Percentiles rank a stretch among this genome's conserved stretches.
phyloP scores from a whole-genome alignment of 2,113 vertebrate species.

The Ovis canadensis region DNA sequence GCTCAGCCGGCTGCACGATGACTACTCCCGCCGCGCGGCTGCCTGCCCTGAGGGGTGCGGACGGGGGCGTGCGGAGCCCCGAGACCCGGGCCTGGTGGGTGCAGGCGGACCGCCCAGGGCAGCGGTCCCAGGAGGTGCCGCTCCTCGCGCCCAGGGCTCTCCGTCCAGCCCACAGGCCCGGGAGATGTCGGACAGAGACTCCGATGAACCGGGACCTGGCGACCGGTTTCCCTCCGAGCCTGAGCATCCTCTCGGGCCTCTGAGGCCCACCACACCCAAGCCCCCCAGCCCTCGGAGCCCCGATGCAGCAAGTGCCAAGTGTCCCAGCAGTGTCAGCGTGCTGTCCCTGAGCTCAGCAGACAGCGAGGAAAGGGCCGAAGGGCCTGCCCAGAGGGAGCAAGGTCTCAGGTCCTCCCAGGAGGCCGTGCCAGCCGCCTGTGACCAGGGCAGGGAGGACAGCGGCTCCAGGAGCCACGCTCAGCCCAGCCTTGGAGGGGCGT shows the following conservation, averaged over 20 bases:
- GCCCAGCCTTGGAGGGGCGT: constrained; percentile 66
- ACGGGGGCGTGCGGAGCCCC: constrained; percentile 72
- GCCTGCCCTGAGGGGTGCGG: constrained; percentile 77
- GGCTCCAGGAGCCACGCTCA: constrained; percentile 77
- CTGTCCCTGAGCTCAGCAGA: constrained; percentile 80
- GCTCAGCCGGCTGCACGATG: constrained; percentile 89
- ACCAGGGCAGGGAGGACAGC: constrained; percentile 72
- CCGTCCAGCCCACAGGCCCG: constrained; percentile 1
- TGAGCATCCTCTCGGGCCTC: constrained; percentile 29
- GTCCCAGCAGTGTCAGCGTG: constrained; percentile 67
- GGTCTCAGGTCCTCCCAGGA: constrained; percentile 74
- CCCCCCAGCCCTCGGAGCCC: constrained; percentile 81
- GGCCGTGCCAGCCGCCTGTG: constrained; percentile 32
- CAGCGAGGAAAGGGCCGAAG: constrained; percentile 76
- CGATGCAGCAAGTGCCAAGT: constrained; percentile 55
- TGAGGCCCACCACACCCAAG: constrained; percentile 79
- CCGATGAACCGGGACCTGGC: constrained; percentile 30
- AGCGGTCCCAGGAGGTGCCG: background rate
- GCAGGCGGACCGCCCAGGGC: background rate
- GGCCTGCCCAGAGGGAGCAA: constrained; percentile 51
- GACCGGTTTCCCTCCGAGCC: constrained; percentile 49
- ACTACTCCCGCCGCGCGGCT: constrained; percentile 92
- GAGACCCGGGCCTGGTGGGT: background rate
- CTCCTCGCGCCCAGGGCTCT: constrained; percentile 33
- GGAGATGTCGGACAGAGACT: constrained; percentile 66